Evolutionary conservation across 2,888 invertebrate genomes (phyloP).

Genomic region (Minunthozetes semirufus): DNA sequence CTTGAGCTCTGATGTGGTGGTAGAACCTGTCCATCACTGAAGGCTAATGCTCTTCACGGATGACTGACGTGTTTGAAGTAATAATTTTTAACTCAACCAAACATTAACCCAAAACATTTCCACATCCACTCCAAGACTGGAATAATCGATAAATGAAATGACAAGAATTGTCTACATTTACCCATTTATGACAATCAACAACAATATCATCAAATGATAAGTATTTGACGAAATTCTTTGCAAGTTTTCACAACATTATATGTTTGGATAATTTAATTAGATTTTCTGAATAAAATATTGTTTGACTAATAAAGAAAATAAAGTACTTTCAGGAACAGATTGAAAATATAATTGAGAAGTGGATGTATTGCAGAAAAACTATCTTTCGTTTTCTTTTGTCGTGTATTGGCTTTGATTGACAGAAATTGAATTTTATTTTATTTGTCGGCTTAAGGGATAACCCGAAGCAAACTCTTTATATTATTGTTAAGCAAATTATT

Average conservation of each 20-base stretch:
- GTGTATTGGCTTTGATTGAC: neutral
- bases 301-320: no score
- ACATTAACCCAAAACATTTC: neutral
- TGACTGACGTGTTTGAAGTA: slow-evolving; percentile 3
- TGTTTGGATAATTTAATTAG: no score
- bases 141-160: no score
- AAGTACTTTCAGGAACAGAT: no score
- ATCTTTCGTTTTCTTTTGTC: neutral
- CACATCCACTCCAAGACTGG: no score
- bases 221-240: no score
- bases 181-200: no score
- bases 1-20: neutral
- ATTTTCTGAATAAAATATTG: no score
- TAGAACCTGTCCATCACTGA: slow-evolving; percentile 9
- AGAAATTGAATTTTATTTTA: slow-evolving; percentile 18
- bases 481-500: slow-evolving; percentile 7
- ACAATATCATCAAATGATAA: no score
- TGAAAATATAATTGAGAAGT: neutral
- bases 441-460: neutral
- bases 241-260: no score
- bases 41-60: slow-evolving; percentile 1
- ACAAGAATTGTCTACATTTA: no score
- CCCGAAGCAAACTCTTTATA: neutral
- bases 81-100: slow-evolving; percentile 18
- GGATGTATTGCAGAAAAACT: neutral